These are phyloP conservation scores for Centruroides vittatus DNA, from an alignment of 1,140 invertebrate genomes.

Conservation along the genomic window DNA sequence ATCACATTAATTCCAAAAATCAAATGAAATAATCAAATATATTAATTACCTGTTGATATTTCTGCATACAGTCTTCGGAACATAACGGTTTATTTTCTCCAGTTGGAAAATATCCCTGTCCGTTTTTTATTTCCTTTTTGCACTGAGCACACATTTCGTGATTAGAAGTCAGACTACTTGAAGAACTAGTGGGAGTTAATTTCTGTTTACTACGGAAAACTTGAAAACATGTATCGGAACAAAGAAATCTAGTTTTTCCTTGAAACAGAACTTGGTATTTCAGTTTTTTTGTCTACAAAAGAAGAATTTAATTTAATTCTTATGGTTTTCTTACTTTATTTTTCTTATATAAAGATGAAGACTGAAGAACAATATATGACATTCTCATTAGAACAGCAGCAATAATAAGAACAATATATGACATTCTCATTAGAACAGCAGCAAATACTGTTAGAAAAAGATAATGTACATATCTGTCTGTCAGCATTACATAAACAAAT, in stretches of 20 bases:
- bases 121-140: conserved; percentile 10
- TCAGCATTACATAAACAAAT: no score
- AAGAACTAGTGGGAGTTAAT: not conserved
- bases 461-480: no score
- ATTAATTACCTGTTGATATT: conserved; percentile 24
- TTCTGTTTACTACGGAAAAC: conserved; percentile 29
- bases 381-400: no score
- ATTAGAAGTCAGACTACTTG: conserved; percentile 5
- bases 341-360: no score
- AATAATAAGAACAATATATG: no score
- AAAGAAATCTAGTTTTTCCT: conserved; percentile 30
- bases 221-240: conserved; percentile 28
- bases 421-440: no score
- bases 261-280: conserved; percentile 34
- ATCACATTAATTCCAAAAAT: not conserved
- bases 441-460: no score
- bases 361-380: no score
- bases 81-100: conserved; percentile 19
- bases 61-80: conserved; percentile 20
- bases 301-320: conserved; percentile 3
- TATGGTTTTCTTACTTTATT: no score
- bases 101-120: conserved; percentile 12
- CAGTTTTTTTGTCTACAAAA: conserved; percentile 27
- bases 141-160: conserved; percentile 15
- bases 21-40: not conserved